These are phyloP conservation scores for Nematostella vectensis DNA, from an alignment of 92 coral and sea anemone species.

Conservation along the genomic window DNA sequence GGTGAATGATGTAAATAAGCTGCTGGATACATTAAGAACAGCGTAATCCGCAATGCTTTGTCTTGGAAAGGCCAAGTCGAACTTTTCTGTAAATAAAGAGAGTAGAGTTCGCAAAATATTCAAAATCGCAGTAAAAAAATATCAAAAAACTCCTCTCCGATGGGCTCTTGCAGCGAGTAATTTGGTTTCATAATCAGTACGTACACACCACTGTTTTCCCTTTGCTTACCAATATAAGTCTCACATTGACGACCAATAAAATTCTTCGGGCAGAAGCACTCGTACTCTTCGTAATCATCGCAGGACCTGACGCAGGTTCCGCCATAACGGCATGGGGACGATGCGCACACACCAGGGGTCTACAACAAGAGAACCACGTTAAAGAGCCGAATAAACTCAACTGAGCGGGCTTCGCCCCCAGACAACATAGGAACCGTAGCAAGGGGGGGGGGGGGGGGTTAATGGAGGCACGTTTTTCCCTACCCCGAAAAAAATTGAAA, in stretches of 20 bases:
- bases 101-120: no score
- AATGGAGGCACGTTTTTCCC: no score
- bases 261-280: not conserved
- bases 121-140: no score
- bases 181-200: not conserved
- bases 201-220: no score
- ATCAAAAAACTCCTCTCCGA: not conserved
- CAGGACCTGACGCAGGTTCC: not conserved
- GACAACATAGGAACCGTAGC: no score
- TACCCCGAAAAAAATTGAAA: no score
- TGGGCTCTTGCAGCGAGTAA: not conserved
- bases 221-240: no score
- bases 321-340: not conserved
- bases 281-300: not conserved
- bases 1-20: not conserved
- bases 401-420: no score
- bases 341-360: not conserved
- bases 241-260: no score
- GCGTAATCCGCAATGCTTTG: not conserved
- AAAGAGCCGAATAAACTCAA: no score
- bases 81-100: no score
- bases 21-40: not conserved
- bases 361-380: not conserved
- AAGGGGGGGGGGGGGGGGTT: no score
- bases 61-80: not conserved